Evolutionary conservation across 2,888 invertebrate species (phyloP), one percentile per base, ranked within the genome.

Genomic region (Brenthis ino): DNA sequence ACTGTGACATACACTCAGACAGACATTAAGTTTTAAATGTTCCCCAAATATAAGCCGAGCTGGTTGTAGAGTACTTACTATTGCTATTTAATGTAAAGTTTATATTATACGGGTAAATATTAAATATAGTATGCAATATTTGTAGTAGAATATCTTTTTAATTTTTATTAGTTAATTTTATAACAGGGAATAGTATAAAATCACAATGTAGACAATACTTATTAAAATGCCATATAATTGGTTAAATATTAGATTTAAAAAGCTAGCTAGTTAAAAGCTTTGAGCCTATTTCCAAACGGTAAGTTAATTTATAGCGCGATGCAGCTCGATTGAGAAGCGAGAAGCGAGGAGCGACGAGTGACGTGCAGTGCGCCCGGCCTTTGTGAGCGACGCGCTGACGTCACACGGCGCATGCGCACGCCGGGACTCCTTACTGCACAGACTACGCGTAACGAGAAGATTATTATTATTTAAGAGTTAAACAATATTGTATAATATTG

Each of bases 401-500:
- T 91, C 91, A 91, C 79, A 28, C 79, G 81, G 83, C 91, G 89
- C 91, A 82, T 86, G 92, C 91, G 91, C 85, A 74, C 47, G 71
- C 14, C 54, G 48, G 33, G 69, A 76, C 85, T 91, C 91, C 90
- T 91, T 86, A 74, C 71, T 76, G 73, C 63, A 73, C 75, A 91
- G 91, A 83, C 72, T 76, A 87, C 11, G 68, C 14, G 13, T 58
- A 74, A 33, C 64, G 65, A 65, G 65, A 79, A 89, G 87, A 89
- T 65, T 8, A n/a, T 60, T 43, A 55, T 28, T 48, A 64, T 14
- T 55, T 47, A 47, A 51, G 66, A 64, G 24, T 47, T 67, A 67
- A 47, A 50, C 64, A 67, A 68, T 72, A 69, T 61, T 51, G 67
- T 70, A 64, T 71, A 58, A 56, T 70, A 58, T 65, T 28, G 20